Percentiles rank a stretch among this genome's conserved stretches.
Conservation (phyloP, 2,888 invertebrate genomes). For the Idaea dimidiata region DNA sequence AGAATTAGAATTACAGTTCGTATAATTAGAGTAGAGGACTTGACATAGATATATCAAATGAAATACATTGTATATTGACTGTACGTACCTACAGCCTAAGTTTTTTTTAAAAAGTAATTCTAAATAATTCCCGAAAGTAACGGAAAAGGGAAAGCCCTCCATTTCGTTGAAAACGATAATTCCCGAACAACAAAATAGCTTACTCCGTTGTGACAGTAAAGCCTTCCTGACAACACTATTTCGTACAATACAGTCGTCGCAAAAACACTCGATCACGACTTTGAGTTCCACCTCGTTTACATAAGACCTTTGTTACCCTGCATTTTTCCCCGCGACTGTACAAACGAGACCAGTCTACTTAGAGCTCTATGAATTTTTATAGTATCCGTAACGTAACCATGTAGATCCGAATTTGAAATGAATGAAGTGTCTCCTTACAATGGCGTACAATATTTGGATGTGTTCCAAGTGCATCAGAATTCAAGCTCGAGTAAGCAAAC, state of each 20-base stretch:
- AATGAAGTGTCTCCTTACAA: neutral
- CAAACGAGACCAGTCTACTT: constrained; percentile 14
- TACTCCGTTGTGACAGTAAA: constrained; percentile 22
- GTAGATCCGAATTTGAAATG: constrained; percentile 15
- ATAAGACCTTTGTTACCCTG: neutral
- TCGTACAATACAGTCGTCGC: constrained; percentile 18
- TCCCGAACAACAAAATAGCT: constrained; percentile 17
- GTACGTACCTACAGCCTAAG: neutral
- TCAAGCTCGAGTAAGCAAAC: constrained; percentile 27
- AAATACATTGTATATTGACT: neutral
- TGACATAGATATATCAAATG: neutral
- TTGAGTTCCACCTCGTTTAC: neutral
- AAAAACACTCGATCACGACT: neutral
- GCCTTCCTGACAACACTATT: constrained; percentile 22
- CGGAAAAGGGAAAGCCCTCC: neutral
- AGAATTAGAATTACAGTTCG: too few species aligned
- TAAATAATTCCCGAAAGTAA: neutral
- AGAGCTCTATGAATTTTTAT: constrained; percentile 6
- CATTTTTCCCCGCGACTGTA: constrained; percentile 2
- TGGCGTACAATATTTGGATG: constrained; percentile 27
- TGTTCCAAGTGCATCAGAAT: constrained; percentile 34
- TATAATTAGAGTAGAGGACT: too few species aligned
- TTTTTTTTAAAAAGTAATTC: neutral
- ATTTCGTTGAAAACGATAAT: constrained; percentile 1
- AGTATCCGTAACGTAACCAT: constrained; percentile 5